These are phyloP conservation scores for Bombus breviceps DNA, from an alignment of 1,140 invertebrate genomes.

Conservation along the genomic window DNA sequence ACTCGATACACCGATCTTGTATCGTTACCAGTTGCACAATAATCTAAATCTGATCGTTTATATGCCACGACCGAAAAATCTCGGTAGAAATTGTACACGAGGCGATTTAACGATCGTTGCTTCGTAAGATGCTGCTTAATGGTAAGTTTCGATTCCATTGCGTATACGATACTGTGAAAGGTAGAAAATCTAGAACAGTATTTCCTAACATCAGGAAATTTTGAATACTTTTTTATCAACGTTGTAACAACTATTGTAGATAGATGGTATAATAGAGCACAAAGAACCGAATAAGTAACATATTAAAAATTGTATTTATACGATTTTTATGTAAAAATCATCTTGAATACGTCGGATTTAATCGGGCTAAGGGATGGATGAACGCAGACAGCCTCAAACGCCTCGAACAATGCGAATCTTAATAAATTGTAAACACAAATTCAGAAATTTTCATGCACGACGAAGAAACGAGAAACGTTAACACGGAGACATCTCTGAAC, in stretches of 20 bases:
- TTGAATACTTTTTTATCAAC: no score
- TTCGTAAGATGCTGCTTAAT: not conserved
- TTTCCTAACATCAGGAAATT: no score
- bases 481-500: no score
- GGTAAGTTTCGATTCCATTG: not conserved
- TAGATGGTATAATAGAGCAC: no score
- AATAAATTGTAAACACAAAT: not conserved
- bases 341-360: not conserved
- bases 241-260: no score
- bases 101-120: not conserved
- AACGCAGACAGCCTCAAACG: not conserved
- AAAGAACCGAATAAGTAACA: no score
- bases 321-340: not conserved
- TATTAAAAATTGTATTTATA: no score
- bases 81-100: not conserved
- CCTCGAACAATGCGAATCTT: not conserved
- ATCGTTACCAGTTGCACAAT: slow-evolving; percentile 56
- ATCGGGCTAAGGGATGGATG: not conserved
- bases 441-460: not conserved
- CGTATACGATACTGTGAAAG: not conserved
- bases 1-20: slow-evolving; percentile 51
- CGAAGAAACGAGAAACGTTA: not conserved
- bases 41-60: slow-evolving; percentile 24
- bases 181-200: no score
- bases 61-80: not conserved